Base-by-base conservation (phyloP, 2,888 invertebrate species). In the Dryococelus australis region DNA sequence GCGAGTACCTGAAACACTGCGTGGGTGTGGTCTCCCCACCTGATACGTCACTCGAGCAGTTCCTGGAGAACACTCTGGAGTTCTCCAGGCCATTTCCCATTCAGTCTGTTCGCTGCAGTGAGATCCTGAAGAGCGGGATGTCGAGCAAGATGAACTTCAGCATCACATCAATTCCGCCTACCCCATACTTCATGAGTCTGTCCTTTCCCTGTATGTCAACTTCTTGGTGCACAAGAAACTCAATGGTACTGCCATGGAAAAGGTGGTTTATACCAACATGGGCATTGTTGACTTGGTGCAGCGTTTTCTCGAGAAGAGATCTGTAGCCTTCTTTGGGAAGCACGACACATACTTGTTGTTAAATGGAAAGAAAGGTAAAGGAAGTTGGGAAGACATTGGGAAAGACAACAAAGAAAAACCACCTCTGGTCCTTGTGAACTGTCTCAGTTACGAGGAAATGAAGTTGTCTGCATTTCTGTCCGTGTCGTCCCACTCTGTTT, bases 141-240 rank as follows among this genome's bases (percentile, higher is more conserved):
- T 91, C 86, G 89, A 89, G 87, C 87, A 90, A 65, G 90, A 91
- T 16, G 88, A 89, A 4, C 90, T 92, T 20, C 92, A 92, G 91
- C 91, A 92, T 65, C 81, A 87, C 65, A 80, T 51, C 24, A 86
- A 87, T 27, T 95, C 95, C 0, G 94, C 94, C 0, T 96, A 96
- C 91, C 96, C 96, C 0, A 89, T 96, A 4, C 93, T 96, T 89
- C 96, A 96, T 89, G 96, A 96, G 90, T 93, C 95, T 86, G 94
- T 94, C 13, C 89, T 96, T 4, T 92, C 94, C 2, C 91, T 96
- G 3, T 95, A 95, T 91, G 93, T 95, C 12, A 93, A 94, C 88
- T 96, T 96, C 91, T 92, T 96, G 86, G 94, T 95, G 89, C 28
- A 88, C 90, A 87, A 91, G 91, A 90, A 92, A 92, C 26, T 87